phyloP scores from a whole-genome alignment of 2,888 invertebrate species.

The Perizoma flavofasciatum region DNA sequence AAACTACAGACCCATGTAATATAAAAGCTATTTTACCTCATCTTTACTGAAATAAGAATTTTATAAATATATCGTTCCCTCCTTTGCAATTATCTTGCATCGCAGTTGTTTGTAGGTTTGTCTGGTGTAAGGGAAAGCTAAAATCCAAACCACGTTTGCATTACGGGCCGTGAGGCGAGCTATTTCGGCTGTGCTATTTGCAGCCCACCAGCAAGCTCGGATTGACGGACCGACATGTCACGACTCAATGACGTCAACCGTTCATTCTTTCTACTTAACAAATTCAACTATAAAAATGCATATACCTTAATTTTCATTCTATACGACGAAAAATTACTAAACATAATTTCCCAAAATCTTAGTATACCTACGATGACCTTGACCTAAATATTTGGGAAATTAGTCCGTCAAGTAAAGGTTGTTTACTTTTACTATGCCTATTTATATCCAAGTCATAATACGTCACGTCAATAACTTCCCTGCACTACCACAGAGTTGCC shows the following conservation, averaged over 20 bases:
- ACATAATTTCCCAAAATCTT: constrained; percentile 38
- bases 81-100: constrained; percentile 15
- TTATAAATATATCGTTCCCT: constrained; percentile 22
- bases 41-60: too few relatives aligned
- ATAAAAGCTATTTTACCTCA: too few relatives aligned
- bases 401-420: constrained; percentile 41
- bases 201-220: constrained; percentile 77
- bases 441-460: constrained; percentile 41
- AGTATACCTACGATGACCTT: constrained; percentile 66
- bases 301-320: constrained; percentile 26
- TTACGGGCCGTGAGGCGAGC: constrained; percentile 77
- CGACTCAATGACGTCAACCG: constrained; percentile 62
- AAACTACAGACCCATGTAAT: too few relatives aligned
- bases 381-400: constrained; percentile 69
- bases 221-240: constrained; percentile 82
- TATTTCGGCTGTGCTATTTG: constrained; percentile 79
- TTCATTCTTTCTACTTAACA: constrained; percentile 60
- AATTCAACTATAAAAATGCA: constrained; percentile 51
- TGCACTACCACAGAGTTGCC: constrained; percentile 12
- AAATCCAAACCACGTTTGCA: constrained; percentile 79
- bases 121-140: constrained; percentile 63
- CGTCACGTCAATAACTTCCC: constrained; percentile 26
- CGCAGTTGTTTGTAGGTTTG: constrained; percentile 39
- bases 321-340: constrained; percentile 9
- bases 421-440: constrained; percentile 53